Evolutionary conservation across 37 sponge, comb jelly and placozoan species (phyloP), one percentile per base, ranked within the genome.

Genomic region (Axinella damicornis): DNA sequence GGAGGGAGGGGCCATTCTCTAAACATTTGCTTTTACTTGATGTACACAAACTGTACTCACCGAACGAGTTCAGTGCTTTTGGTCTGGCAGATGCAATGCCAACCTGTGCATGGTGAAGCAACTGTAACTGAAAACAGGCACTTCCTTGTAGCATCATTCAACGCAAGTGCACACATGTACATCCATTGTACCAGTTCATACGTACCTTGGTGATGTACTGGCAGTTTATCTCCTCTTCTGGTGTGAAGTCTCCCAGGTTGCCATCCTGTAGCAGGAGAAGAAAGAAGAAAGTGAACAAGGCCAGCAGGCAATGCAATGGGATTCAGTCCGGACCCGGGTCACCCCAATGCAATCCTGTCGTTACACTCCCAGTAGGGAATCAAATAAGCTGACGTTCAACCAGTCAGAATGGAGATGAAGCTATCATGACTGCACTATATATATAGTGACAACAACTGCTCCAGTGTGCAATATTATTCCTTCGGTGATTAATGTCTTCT

Each of bases 161-260:
- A n/a, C n/a, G n/a, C n/a, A n/a, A n/a, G n/a, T n/a, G n/a, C n/a
- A n/a, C n/a, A n/a, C 13, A 25, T 27, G 4, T n/a, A 61, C 25
- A 2, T 27, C 11, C n/a, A 61, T 27, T 61, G 11, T n/a, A 61
- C 11, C 63, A 25, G n/a, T 27, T 14, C n/a, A 2, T 27, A n/a
- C n/a, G 12, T 46, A 89, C 91, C 77, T 90, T 90, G n/a, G 91
- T 90, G 81, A 90, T 85, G 56, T 84, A 90, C 46, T 85, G 81
- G 53, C 86, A 90, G 57, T 85, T 85, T 20, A 90, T 81, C 57
- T 90, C 86, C 20, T 21, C 63, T 24, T 38, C 13, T 21, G 84
- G 64, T 11, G 25, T 27, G 33, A 25, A 81, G 30, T 65, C 30
- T n/a, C 71, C 31, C 28, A 82, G 73, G 46, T 85, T 82, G 32